These are phyloP conservation scores for Psittacula echo DNA, from an alignment of 2,797 vertebrate genomes.

Conservation along the genomic window DNA sequence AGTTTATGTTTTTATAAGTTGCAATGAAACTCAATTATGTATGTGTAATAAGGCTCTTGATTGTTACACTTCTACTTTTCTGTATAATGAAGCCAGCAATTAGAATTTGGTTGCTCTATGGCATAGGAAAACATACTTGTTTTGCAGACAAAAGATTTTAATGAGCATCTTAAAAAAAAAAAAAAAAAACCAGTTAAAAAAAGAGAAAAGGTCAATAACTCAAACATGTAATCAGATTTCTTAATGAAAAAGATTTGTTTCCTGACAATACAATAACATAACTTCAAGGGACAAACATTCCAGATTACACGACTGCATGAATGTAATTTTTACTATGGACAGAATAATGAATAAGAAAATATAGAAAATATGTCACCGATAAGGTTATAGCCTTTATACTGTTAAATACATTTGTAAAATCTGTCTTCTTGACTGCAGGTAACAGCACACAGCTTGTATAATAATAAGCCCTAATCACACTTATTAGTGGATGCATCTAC, in stretches of 20 bases:
- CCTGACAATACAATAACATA: constrained; percentile 58
- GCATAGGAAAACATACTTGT: constrained; percentile 79
- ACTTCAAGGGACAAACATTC: constrained; percentile 23
- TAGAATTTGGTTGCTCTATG: constrained; percentile 82
- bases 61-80: constrained; percentile 83
- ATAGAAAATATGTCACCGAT: neutral
- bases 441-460: neutral
- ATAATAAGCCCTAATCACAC: neutral
- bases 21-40: constrained; percentile 84
- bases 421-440: neutral
- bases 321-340: neutral
- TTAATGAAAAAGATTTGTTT: constrained; percentile 67
- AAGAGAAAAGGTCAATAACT: constrained; percentile 74
- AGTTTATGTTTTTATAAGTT: constrained; percentile 84
- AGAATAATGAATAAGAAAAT: neutral
- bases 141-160: constrained; percentile 81
- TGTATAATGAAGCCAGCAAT: constrained; percentile 84
- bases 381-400: neutral
- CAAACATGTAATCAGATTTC: constrained; percentile 81
- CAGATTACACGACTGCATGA: constrained; percentile 42
- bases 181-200: neutral
- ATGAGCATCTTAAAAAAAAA: constrained; percentile 68
- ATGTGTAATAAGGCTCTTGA: constrained; percentile 84
- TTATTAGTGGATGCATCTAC: neutral
- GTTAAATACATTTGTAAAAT: neutral